Conservation (phyloP, 2,888 invertebrate genomes). For the Synanthedon myopaeformis region DNA sequence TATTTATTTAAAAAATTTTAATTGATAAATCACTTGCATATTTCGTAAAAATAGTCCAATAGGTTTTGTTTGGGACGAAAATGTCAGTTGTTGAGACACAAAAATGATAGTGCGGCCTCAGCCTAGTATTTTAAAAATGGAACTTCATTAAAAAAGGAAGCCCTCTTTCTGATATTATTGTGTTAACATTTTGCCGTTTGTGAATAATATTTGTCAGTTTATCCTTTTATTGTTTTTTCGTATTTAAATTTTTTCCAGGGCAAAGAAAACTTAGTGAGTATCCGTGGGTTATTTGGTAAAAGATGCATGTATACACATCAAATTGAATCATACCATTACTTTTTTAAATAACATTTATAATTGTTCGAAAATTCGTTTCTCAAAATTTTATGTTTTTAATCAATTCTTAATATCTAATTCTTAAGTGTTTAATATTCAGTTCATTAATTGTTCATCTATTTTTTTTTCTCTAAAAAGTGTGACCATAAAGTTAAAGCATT, state of each 20-base stretch:
- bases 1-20: too few relatives aligned
- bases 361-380: not conserved
- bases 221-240: constrained; percentile 35
- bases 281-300: constrained; percentile 37
- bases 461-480: not conserved
- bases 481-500: not conserved
- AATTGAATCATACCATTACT: not conserved
- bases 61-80: too few relatives aligned
- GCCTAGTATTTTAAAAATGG: not conserved
- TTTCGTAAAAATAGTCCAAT: too few relatives aligned
- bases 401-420: not conserved
- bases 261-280: constrained; percentile 69
- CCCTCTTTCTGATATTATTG: not conserved
- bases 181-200: constrained; percentile 16
- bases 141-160: not conserved
- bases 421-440: not conserved
- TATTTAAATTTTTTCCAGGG: constrained; percentile 63
- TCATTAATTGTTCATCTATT: not conserved
- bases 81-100: too few relatives aligned
- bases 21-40: too few relatives aligned
- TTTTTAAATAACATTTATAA: constrained; percentile 4
- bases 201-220: constrained; percentile 40
- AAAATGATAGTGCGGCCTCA: too few relatives aligned
- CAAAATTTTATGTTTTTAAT: not conserved
- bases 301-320: constrained; percentile 26